These are phyloP conservation scores for Bos javanicus DNA, from an alignment of 2,113 vertebrate genomes.

Conservation along the genomic window DNA sequence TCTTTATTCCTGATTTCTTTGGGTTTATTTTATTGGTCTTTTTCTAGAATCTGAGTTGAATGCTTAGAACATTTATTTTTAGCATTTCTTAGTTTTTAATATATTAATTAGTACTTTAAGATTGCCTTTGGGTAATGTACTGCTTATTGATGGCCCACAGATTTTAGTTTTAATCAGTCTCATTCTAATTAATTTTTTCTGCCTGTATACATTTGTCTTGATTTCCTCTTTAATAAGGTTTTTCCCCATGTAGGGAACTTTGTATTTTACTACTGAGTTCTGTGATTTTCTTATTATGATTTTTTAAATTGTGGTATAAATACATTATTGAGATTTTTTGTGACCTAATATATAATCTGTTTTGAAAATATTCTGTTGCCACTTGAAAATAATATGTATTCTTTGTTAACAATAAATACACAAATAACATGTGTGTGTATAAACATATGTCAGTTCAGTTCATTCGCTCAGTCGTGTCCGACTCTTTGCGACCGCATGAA, in stretches of 20 bases:
- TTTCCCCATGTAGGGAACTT: not conserved
- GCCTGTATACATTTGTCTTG: not conserved
- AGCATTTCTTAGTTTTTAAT: not conserved
- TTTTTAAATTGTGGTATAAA: not conserved
- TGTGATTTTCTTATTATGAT: not conserved
- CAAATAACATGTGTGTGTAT: not conserved
- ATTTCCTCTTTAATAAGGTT: not conserved
- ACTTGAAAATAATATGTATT: not conserved
- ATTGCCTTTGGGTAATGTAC: not conserved
- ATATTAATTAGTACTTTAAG: not conserved
- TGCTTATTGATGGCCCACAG: not conserved
- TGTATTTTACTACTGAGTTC: not conserved
- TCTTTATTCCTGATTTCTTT: not conserved
- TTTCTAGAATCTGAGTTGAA: not conserved
- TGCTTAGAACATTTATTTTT: not conserved
- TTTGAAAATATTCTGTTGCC: not conserved
- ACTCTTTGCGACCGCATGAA: too few relatives aligned
- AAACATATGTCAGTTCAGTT: not conserved
- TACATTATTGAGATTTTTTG: not conserved
- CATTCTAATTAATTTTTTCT: not conserved
- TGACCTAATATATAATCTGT: not conserved
- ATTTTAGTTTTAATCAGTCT: not conserved
- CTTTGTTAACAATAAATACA: not conserved
- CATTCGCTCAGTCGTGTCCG: fast-evolving
- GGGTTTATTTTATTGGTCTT: not conserved